A percentile compares a stretch with the other conserved stretches of the same genome.
Evolutionary conservation across 2,888 invertebrate species (phyloP).

Genomic region (Scrobipalpa costella): DNA sequence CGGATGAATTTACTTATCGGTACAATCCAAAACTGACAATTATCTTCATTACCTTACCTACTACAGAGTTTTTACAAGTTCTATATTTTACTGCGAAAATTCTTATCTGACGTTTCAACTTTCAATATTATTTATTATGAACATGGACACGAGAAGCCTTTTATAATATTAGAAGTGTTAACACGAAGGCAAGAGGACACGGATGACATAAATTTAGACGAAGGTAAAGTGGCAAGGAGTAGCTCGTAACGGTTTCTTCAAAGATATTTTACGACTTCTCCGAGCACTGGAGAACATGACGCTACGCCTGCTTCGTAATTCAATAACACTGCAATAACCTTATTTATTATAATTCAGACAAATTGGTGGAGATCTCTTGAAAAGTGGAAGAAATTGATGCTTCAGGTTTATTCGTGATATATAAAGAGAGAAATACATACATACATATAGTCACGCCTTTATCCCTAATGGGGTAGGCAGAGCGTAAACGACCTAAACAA

Average conservation of each 20-base stretch:
- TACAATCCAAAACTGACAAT: no score
- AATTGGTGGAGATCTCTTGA: neutral
- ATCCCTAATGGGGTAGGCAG: no score
- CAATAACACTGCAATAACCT: constrained; percentile 26
- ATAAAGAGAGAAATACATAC: no score
- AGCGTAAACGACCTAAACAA: no score
- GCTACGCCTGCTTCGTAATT: constrained; percentile 37
- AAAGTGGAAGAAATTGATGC: neutral
- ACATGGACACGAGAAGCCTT: no score
- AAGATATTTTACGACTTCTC: constrained; percentile 38
- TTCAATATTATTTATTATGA: no score
- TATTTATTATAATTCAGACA: constrained; percentile 17
- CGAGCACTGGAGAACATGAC: constrained; percentile 31
- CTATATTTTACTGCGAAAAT: no score
- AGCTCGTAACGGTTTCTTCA: constrained; percentile 39
- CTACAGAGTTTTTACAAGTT: no score
- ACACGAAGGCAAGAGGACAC: constrained; percentile 5
- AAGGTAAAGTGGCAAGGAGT: constrained; percentile 37
- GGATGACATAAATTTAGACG: constrained; percentile 33
- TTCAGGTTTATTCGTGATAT: neutral
- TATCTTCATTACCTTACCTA: no score
- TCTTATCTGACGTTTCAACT: no score
- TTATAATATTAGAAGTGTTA: neutral
- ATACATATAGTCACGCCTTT: no score
- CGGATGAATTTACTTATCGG: no score